Evolutionary conservation across 2,888 invertebrate species (phyloP).

Genomic region (Sthenelais limicola): DNA sequence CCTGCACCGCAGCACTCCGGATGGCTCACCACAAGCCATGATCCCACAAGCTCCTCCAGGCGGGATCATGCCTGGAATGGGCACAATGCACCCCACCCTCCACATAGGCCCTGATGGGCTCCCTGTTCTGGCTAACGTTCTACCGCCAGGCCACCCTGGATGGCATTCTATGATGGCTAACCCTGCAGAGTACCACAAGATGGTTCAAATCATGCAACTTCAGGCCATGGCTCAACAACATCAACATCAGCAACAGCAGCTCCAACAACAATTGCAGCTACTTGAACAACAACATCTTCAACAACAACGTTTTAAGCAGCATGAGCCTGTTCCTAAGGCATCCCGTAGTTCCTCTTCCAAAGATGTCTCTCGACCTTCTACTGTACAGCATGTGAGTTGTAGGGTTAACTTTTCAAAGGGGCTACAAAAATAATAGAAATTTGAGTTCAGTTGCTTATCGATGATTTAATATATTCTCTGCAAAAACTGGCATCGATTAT

Average conservation of each 20-base stretch:
- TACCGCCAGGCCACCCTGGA: slow-evolving; percentile 35
- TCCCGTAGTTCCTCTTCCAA: neutral
- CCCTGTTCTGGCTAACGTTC: slow-evolving; percentile 18
- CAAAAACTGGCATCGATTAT: too few species aligned
- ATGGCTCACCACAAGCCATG: slow-evolving; percentile 27
- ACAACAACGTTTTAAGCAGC: slow-evolving; percentile 28
- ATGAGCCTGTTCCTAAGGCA: slow-evolving; percentile 5
- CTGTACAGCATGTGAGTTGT: too few species aligned
- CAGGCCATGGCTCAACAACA: slow-evolving; percentile 39
- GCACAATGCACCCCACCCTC: slow-evolving; percentile 13
- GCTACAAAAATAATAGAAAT: too few species aligned
- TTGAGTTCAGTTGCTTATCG: too few species aligned
- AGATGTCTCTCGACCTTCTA: slow-evolving; percentile 16
- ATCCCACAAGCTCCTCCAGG: neutral
- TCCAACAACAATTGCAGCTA: slow-evolving; percentile 27
- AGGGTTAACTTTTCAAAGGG: too few species aligned
- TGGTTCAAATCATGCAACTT: slow-evolving; percentile 39
- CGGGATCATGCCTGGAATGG: neutral
- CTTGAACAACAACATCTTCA: slow-evolving; percentile 35
- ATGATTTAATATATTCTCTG: too few species aligned
- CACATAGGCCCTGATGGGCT: slow-evolving; percentile 28
- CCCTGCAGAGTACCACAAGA: slow-evolving; percentile 33
- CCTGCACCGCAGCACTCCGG: slow-evolving; percentile 13
- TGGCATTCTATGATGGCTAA: slow-evolving; percentile 33
- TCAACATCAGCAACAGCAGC: slow-evolving; percentile 38